Percentiles rank a stretch among this genome's conserved stretches.
Evolutionary conservation across 2,113 vertebrate genomes (phyloP).

Genomic region (Boleophthalmus pectinirostris): DNA sequence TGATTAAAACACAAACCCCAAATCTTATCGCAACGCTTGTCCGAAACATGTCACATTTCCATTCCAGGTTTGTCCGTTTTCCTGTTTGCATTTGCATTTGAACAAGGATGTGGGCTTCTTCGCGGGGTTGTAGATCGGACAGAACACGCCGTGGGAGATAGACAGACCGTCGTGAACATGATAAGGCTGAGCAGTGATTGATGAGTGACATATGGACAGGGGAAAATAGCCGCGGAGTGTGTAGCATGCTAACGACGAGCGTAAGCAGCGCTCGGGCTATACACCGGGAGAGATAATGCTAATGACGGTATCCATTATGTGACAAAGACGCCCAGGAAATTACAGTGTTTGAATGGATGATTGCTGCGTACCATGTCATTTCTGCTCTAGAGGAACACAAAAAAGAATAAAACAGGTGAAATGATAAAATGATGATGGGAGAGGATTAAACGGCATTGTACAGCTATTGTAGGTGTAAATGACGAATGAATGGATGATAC

Average conservation of each 20-base stretch:
- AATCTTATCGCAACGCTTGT: too few relatives aligned
- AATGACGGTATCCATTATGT: neutral
- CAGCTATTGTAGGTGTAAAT: neutral
- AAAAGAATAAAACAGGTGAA: neutral
- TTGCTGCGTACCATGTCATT: neutral
- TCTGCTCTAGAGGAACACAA: neutral
- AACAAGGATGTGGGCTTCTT: slow-evolving; percentile 19
- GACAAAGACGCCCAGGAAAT: neutral
- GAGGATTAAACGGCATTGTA: neutral
- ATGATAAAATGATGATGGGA: neutral
- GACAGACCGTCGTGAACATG: slow-evolving; percentile 47
- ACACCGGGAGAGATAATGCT: neutral
- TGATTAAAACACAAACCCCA: too few relatives aligned
- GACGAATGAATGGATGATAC: neutral
- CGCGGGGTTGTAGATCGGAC: slow-evolving; percentile 44
- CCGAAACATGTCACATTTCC: too few relatives aligned
- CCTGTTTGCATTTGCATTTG: slow-evolving; percentile 34
- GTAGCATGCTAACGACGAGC: slow-evolving; percentile 29
- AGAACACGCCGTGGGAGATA: slow-evolving; percentile 44
- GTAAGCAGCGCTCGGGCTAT: neutral
- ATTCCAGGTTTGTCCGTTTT: slow-evolving; percentile 5
- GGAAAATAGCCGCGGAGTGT: slow-evolving; percentile 29
- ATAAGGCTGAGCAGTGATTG: slow-evolving; percentile 58
- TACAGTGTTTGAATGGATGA: neutral
- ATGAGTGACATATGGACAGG: slow-evolving; percentile 62